Conservation (phyloP, 2,888 invertebrate genomes). For the Synergus itoensis region DNA sequence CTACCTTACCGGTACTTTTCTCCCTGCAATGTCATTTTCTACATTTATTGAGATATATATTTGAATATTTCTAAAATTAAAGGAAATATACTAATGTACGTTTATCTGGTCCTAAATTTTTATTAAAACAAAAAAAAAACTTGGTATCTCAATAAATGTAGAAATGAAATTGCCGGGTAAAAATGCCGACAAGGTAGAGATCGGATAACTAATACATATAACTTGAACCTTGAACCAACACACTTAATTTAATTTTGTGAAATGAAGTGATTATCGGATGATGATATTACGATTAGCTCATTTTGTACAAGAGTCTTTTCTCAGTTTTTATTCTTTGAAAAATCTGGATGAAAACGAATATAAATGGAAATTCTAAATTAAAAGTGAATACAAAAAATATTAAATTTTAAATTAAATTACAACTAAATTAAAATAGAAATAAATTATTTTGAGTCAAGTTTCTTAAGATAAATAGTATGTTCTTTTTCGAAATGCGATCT, state of each 20-base stretch:
- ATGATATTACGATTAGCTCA: background rate
- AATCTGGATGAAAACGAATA: background rate
- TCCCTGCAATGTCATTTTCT: too few relatives aligned
- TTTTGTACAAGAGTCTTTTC: background rate
- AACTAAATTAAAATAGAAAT: background rate
- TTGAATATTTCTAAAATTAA: too few relatives aligned
- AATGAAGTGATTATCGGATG: background rate
- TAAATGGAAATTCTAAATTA: background rate
- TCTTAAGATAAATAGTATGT: background rate
- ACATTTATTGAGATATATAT: too few relatives aligned
- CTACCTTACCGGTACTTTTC: too few relatives aligned
- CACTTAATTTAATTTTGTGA: background rate
- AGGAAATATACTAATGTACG: too few relatives aligned
- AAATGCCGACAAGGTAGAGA: too few relatives aligned
- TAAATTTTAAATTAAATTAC: background rate
- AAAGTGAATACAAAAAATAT: background rate
- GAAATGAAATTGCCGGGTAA: too few relatives aligned
- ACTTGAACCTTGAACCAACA: too few relatives aligned
- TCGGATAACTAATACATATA: too few relatives aligned
- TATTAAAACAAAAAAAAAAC: too few relatives aligned
- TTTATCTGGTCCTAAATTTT: too few relatives aligned
- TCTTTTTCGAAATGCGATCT: conserved; percentile 5
- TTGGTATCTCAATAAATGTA: too few relatives aligned
- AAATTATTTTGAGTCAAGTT: background rate
- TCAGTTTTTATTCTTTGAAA: background rate